A percentile compares a stretch with the other conserved stretches of the same genome.
Evolutionary conservation across 2,797 vertebrate genomes (phyloP).

Genomic region (Hephaestus fuliginosus): DNA sequence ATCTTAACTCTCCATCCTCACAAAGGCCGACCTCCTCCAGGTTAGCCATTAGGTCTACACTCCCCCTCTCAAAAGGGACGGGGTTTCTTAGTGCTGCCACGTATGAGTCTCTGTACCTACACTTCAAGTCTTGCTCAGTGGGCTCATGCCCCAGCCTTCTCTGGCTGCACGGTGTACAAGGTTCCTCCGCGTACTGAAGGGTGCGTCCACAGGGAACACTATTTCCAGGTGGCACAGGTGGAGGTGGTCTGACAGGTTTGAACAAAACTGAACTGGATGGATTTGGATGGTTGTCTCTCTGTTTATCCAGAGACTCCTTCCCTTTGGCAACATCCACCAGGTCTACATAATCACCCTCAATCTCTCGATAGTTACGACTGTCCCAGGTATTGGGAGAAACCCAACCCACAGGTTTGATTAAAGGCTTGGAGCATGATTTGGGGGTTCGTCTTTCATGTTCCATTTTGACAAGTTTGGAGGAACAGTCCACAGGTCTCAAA

Average conservation of each 20-base stretch:
- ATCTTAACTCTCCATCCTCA: slow-evolving; percentile 66
- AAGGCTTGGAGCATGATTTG: slow-evolving; percentile 67
- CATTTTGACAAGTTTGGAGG: slow-evolving; percentile 87
- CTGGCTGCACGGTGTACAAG: slow-evolving; percentile 77
- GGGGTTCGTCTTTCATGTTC: slow-evolving; percentile 77
- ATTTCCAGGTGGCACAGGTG: slow-evolving; percentile 63
- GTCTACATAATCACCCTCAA: slow-evolving; percentile 95
- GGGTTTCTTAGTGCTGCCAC: slow-evolving; percentile 88
- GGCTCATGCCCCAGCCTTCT: slow-evolving; percentile 74
- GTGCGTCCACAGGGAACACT: slow-evolving; percentile 53
- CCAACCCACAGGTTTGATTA: slow-evolving; percentile 80
- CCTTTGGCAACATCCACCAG: slow-evolving; percentile 88
- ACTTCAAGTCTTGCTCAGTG: slow-evolving; percentile 75
- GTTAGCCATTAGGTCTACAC: slow-evolving; percentile 76
- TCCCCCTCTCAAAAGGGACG: slow-evolving; percentile 80
- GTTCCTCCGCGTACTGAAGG: slow-evolving; percentile 70
- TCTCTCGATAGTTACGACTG: slow-evolving; percentile 82
- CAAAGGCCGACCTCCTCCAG: slow-evolving; percentile 81
- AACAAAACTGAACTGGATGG: slow-evolving; percentile 57
- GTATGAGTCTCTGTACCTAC: slow-evolving; percentile 88
- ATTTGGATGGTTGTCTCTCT: slow-evolving; percentile 48
- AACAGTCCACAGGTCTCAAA: slow-evolving; percentile 69
- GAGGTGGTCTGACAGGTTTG: slow-evolving; percentile 76
- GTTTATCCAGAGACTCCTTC: slow-evolving; percentile 68
- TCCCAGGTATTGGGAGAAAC: slow-evolving; percentile 87